Evolutionary conservation across 2,888 invertebrate species (phyloP).

Genomic region (Dicycla oo): DNA sequence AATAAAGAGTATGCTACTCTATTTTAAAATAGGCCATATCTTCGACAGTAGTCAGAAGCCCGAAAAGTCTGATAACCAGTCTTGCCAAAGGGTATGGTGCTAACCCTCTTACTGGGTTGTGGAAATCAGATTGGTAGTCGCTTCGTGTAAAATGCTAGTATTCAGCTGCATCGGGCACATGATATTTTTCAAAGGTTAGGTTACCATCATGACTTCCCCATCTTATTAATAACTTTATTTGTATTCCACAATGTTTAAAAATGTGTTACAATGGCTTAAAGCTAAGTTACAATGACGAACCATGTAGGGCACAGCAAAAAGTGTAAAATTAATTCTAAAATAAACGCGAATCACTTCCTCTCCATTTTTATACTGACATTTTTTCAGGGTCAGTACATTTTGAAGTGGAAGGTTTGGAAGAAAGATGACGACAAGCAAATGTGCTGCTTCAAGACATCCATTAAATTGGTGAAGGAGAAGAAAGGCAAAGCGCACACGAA

Average conservation of each 20-base stretch:
- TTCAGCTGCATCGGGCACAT: background rate
- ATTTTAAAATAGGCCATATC: background rate
- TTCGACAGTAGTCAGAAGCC: background rate
- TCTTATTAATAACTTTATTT: too few relatives aligned
- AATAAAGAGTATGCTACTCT: background rate
- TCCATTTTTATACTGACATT: background rate
- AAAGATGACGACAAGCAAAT: background rate
- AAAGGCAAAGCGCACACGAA: background rate
- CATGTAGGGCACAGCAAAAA: too few relatives aligned
- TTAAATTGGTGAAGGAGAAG: conserved; percentile 8
- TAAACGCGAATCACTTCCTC: too few relatives aligned
- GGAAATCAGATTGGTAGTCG: too few relatives aligned
- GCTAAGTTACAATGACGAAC: too few relatives aligned
- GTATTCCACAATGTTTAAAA: too few relatives aligned
- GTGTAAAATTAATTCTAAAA: too few relatives aligned
- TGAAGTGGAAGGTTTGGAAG: conserved; percentile 63
- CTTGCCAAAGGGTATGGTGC: too few relatives aligned
- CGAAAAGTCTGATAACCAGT: background rate
- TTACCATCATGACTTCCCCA: background rate
- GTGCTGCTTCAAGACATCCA: conserved; percentile 55
- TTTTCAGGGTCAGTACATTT: conserved; percentile 45
- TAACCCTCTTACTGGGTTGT: too few relatives aligned
- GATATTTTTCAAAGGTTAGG: background rate
- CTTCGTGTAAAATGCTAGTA: background rate
- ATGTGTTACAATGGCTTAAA: too few relatives aligned